Evolutionary conservation across 2,797 vertebrate species (phyloP).

Genomic region (Pantherophis alleghaniensis): DNA sequence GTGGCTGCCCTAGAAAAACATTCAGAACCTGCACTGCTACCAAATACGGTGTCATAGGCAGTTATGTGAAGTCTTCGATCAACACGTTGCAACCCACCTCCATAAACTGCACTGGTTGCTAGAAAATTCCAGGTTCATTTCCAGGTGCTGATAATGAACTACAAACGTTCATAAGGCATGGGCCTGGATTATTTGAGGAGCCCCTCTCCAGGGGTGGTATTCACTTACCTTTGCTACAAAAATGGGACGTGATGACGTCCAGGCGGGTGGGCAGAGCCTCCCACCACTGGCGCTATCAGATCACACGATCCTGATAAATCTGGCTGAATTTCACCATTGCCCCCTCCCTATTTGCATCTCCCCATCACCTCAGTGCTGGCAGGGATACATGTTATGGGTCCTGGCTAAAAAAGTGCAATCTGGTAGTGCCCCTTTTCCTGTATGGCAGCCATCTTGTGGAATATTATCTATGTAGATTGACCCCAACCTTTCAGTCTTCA

Average conservation of each 20-base stretch:
- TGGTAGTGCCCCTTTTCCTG: neutral
- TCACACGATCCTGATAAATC: too few species aligned
- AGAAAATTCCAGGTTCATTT: neutral
- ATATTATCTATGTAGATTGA: neutral
- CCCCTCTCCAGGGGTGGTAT: too few species aligned
- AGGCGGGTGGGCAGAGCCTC: too few species aligned
- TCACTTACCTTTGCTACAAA: too few species aligned
- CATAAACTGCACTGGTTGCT: neutral
- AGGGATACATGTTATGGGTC: neutral
- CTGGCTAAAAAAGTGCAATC: neutral
- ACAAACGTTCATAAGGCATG: neutral
- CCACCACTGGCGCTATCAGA: too few species aligned
- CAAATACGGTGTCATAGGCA: neutral
- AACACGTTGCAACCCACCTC: neutral
- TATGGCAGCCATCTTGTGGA: neutral
- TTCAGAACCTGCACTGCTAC: neutral
- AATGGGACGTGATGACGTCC: too few species aligned
- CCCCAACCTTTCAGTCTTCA: neutral
- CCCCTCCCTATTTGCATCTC: neutral
- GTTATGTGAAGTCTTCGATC: neutral
- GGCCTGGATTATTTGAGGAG: neutral
- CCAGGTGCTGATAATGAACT: neutral
- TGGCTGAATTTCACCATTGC: too few species aligned
- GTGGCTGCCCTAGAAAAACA: neutral
- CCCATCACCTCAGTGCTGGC: neutral